phyloP scores from a whole-genome alignment of 2,888 invertebrate genomes.

The Tigriopus californicus region DNA sequence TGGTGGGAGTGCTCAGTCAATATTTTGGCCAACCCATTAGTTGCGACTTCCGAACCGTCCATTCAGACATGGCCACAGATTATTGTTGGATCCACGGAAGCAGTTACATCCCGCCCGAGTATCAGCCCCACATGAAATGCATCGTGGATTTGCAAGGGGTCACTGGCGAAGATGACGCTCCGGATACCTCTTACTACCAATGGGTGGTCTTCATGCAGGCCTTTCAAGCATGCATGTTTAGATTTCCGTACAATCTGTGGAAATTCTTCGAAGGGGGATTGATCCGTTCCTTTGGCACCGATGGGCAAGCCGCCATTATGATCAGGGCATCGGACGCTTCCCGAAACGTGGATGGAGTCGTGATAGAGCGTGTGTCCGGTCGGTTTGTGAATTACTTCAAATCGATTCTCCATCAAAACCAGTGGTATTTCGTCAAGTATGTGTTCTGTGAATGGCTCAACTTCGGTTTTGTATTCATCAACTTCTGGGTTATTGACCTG shows the following conservation, averaged over 20 bases:
- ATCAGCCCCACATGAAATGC: slow-evolving; percentile 13
- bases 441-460: slow-evolving; percentile 11
- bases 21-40: slow-evolving; percentile 15
- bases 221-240: slow-evolving; percentile 10
- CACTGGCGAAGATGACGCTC: not conserved
- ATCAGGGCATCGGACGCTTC: not conserved
- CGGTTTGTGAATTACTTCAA: slow-evolving; percentile 14
- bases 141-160: slow-evolving; percentile 10
- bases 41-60: slow-evolving; percentile 9
- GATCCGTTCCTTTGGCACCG: slow-evolving; percentile 1
- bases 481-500: slow-evolving; percentile 8
- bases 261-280: slow-evolving; percentile 8
- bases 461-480: not conserved
- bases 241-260: slow-evolving; percentile 13
- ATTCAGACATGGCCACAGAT: slow-evolving; percentile 13
- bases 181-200: slow-evolving; percentile 11
- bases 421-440: slow-evolving; percentile 6
- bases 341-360: not conserved
- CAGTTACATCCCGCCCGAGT: not conserved
- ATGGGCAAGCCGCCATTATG: slow-evolving; percentile 5
- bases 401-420: slow-evolving; percentile 11
- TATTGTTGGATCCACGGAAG: slow-evolving; percentile 16
- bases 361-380: slow-evolving; percentile 5
- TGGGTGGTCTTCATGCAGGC: slow-evolving; percentile 9
- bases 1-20: slow-evolving; percentile 10